A percentile compares a stretch with the other conserved stretches of the same genome.
Evolutionary conservation across 2,888 invertebrate species (phyloP).

Genomic region (Synanthedon tipuliformis): DNA sequence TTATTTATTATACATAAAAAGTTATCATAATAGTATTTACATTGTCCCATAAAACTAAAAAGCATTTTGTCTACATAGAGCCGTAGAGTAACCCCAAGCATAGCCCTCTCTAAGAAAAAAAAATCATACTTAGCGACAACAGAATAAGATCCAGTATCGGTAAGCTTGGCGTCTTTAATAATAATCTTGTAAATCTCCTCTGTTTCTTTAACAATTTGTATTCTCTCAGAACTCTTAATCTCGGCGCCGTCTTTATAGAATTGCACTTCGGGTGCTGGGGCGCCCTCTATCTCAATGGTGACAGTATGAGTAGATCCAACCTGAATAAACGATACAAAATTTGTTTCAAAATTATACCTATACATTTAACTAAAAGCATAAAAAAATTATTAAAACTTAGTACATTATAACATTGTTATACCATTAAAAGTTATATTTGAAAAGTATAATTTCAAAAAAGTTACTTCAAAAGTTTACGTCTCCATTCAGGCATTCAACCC

Average conservation of each 20-base stretch:
- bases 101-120: neutral
- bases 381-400: neutral
- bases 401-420: neutral
- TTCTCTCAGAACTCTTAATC: conserved; percentile 77
- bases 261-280: conserved; percentile 82
- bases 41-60: too few species aligned
- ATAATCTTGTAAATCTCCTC: conserved; percentile 76
- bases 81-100: too few species aligned
- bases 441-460: too few species aligned
- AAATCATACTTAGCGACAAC: conserved; percentile 75
- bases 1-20: too few species aligned
- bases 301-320: conserved; percentile 79
- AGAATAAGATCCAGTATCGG: conserved; percentile 89
- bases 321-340: conserved; percentile 15
- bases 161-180: conserved; percentile 77
- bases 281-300: conserved; percentile 85
- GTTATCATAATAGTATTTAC: too few species aligned
- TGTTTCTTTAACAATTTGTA: conserved; percentile 79
- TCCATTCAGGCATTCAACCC: too few species aligned
- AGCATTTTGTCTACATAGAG: too few species aligned
- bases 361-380: neutral
- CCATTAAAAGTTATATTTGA: too few species aligned
- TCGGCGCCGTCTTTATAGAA: conserved; percentile 91
- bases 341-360: neutral
- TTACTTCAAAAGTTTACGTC: too few species aligned